These are phyloP conservation scores for Potamilus streckersoni DNA, from an alignment of 1,140 invertebrate genomes.

Conservation along the genomic window DNA sequence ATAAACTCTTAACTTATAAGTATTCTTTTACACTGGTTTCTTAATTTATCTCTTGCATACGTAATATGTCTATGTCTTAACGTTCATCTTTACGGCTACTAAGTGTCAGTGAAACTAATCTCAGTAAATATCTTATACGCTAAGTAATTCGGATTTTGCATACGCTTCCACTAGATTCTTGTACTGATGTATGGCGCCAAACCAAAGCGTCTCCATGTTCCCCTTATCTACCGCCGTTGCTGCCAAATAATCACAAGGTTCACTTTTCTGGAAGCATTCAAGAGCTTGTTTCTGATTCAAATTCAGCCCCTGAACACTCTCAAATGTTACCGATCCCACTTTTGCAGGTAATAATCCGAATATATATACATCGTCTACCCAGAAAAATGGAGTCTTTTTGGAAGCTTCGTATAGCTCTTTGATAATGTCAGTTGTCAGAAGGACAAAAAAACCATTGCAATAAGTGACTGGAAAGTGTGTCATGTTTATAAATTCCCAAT, in stretches of 20 bases:
- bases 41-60: too few relatives aligned
- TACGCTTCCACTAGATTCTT: conserved; percentile 8
- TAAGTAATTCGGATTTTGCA: too few relatives aligned
- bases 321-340: conserved; percentile 30
- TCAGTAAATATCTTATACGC: too few relatives aligned
- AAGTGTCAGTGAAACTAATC: too few relatives aligned
- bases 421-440: conserved; percentile 65
- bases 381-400: conserved; percentile 58
- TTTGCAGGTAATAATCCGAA: conserved; percentile 59
- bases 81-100: too few relatives aligned
- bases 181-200: conserved; percentile 15
- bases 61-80: too few relatives aligned
- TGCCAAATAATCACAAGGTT: conserved; percentile 11
- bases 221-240: conserved; percentile 25
- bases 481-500: conserved; percentile 42
- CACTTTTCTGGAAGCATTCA: conserved; percentile 10
- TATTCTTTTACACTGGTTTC: too few relatives aligned
- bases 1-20: too few relatives aligned
- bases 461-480: conserved; percentile 53
- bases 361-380: conserved; percentile 68
- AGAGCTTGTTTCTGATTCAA: conserved; percentile 21
- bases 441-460: conserved; percentile 65
- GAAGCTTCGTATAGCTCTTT: conserved; percentile 56
- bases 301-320: conserved; percentile 16
- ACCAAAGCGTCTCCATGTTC: conserved; percentile 31